Evolutionary conservation across 2,113 vertebrate species (phyloP), one percentile per base, ranked within the genome.

Genomic region (Choloepus hoffmanni): DNA sequence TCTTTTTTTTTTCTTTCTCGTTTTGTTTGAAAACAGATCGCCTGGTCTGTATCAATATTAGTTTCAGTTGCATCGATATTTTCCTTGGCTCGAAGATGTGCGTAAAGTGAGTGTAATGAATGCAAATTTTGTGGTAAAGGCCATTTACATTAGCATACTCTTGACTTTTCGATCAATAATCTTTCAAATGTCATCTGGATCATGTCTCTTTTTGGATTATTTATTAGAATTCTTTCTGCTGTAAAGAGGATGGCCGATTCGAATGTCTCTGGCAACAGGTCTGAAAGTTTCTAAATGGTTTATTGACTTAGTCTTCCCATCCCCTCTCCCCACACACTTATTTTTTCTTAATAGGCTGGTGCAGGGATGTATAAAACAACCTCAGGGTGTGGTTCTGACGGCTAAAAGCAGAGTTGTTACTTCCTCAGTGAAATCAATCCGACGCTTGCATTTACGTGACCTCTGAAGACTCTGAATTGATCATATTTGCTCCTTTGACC

Each of bases 91-190:
- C n/a, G 48, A 16, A 63, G 62, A 77, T 16, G 16, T 24, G 65
- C 0, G 4, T 15, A 33, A 19, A 18, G 30, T 30, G 30, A 24
- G 73, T 62, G 62, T 55, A n/a, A 1, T 18, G 85, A 82, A 86
- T 93, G 94, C 86, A 94, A 96, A 95, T 84, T 30, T 84, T 63
- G 89, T 94, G 82, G 77, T 63, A 53, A 88, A 90, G 73, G 43
- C 74, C 89, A 88, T 95, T 86, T 62, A 63, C 53, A 73, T 87
- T 53, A 92, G 58, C 82, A 73, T 63, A 67, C 74, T 45, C 72
- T 60, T 85, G 89, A 94, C 81, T 95, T 93, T 86, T 26, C 53
- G 45, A 90, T 97, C 95, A 79, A 90, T 96, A 83, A 93, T 89
- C 84, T 96, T 96, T 95, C 0, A 95, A 96, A 43, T 90, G 16